These are phyloP conservation scores for Geopemphigus sp. DNA, from an alignment of 1,140 invertebrate genomes.

Conservation along the genomic window DNA sequence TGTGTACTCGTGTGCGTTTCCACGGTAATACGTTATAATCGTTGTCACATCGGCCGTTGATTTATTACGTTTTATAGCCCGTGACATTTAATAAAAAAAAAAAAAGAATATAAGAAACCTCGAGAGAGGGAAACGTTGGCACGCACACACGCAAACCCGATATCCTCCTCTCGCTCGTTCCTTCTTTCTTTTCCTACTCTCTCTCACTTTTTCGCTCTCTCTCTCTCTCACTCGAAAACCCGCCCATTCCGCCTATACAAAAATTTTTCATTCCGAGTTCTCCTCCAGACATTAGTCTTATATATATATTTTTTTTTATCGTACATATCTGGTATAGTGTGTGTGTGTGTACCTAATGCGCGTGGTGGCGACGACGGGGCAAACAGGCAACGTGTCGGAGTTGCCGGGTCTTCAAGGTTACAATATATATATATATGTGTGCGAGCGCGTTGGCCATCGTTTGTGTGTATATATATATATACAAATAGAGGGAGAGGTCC, in stretches of 20 bases:
- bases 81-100: slow-evolving; percentile 37
- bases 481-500: no score
- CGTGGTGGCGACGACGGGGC: slow-evolving; percentile 1
- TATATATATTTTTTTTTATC: slow-evolving; percentile 24
- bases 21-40: slow-evolving; percentile 45
- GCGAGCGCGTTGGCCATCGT: neutral
- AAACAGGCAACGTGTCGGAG: slow-evolving; percentile 49
- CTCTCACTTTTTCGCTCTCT: neutral
- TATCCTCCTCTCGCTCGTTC: neutral
- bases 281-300: slow-evolving; percentile 40
- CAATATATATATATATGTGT: neutral
- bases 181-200: neutral
- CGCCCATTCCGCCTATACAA: slow-evolving; percentile 46
- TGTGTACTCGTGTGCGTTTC: slow-evolving; percentile 31
- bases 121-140: slow-evolving; percentile 5
- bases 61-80: slow-evolving; percentile 24
- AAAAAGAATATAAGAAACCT: slow-evolving; percentile 29
- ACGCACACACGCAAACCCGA: slow-evolving; percentile 13
- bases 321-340: slow-evolving; percentile 12
- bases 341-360: no score
- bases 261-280: slow-evolving; percentile 42
- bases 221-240: slow-evolving; percentile 4
- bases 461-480: neutral
- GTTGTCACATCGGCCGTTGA: slow-evolving; percentile 42
- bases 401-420: slow-evolving; percentile 48